A percentile compares a stretch with the other conserved stretches of the same genome.
Conservation (phyloP, 2,888 invertebrate species). For the Neoscelio sp. region DNA sequence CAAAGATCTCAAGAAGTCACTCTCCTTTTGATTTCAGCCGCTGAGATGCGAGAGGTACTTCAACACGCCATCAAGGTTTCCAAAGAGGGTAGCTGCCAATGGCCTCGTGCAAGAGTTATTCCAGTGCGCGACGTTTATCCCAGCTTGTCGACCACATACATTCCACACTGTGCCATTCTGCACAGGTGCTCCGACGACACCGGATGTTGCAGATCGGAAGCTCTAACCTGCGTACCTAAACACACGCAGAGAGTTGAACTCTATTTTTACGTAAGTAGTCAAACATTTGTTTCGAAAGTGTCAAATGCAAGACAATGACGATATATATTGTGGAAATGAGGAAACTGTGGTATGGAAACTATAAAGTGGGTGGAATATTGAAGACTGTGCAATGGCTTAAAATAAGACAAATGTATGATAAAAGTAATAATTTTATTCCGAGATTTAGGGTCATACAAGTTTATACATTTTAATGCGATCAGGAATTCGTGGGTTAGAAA, state of each 20-base stretch:
- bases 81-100: conserved; percentile 86
- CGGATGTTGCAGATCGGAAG: conserved; percentile 91
- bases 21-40: conserved; percentile 73
- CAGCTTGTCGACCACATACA: conserved; percentile 89
- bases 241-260: conserved; percentile 88
- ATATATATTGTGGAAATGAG: too few species aligned
- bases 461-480: too few species aligned
- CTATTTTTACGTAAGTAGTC: conserved; percentile 91
- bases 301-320: background rate
- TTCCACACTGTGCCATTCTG: conserved; percentile 93
- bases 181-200: conserved; percentile 94
- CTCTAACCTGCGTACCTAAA: conserved; percentile 91
- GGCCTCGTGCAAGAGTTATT: conserved; percentile 90
- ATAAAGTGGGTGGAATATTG: too few species aligned
- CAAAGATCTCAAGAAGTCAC: conserved; percentile 32
- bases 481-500: too few species aligned
- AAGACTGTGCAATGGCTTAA: too few species aligned
- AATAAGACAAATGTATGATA: too few species aligned
- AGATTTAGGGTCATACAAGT: too few species aligned
- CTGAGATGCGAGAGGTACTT: conserved; percentile 77
- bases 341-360: too few species aligned
- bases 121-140: conserved; percentile 89
- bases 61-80: conserved; percentile 83
- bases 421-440: too few species aligned
- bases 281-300: background rate